Conservation (phyloP, 1,140 invertebrate species). For the Neodiprion fabricii region DNA sequence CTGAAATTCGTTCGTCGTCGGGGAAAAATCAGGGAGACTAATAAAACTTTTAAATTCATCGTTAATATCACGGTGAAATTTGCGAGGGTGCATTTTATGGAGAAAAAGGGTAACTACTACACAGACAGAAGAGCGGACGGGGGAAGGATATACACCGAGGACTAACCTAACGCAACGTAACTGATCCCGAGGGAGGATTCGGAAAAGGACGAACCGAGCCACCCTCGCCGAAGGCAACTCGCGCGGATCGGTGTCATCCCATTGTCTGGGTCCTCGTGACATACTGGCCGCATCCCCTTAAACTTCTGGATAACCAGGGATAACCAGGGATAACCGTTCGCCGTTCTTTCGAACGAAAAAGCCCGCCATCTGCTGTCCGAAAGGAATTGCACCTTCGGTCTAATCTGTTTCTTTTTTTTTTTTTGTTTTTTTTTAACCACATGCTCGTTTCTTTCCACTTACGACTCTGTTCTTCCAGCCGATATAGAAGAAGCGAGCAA, state of each 20-base stretch:
- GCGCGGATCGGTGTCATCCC: not conserved
- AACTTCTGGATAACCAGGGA: conserved; percentile 1
- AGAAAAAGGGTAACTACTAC: not conserved
- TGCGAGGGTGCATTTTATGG: too few relatives aligned
- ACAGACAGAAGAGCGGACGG: not conserved
- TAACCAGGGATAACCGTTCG: not conserved
- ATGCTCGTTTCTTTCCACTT: too few relatives aligned
- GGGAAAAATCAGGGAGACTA: too few relatives aligned
- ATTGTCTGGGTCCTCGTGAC: conserved; percentile 1
- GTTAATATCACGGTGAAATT: too few relatives aligned
- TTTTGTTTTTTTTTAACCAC: not conserved
- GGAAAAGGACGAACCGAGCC: not conserved
- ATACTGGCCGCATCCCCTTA: conserved; percentile 6
- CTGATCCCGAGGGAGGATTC: conserved; percentile 4
- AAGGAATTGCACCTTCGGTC: not conserved
- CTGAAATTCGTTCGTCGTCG: too few relatives aligned
- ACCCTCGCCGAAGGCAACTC: not conserved
- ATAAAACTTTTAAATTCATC: too few relatives aligned
- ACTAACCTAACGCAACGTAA: conserved; percentile 7
- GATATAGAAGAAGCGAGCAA: too few relatives aligned
- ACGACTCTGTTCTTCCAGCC: too few relatives aligned
- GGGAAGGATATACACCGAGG: not conserved
- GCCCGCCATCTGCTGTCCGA: not conserved
- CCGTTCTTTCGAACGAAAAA: not conserved
- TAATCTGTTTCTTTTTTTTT: not conserved